A percentile compares a stretch with the other conserved stretches of the same genome.
Evolutionary conservation across 2,888 invertebrate genomes (phyloP).

Genomic region (Leptodirus hochenwartii): DNA sequence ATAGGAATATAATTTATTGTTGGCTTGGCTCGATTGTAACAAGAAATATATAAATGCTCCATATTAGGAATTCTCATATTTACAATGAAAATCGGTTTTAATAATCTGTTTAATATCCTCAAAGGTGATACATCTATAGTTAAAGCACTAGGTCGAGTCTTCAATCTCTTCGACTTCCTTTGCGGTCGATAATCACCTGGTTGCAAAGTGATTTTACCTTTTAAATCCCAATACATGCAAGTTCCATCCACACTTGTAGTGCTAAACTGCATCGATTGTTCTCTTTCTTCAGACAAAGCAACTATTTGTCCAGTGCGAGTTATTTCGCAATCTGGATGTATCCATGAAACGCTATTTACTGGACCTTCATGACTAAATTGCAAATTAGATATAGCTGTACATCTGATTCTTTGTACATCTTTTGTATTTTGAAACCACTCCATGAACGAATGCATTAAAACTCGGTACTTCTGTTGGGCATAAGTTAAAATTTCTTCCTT

Average conservation of each 20-base stretch:
- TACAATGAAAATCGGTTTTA: constrained; percentile 44
- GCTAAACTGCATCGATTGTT: constrained; percentile 39
- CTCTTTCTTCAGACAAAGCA: constrained; percentile 12
- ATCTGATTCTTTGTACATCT: constrained; percentile 35
- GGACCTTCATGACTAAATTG: constrained; percentile 41
- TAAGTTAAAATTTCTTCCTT: constrained; percentile 39
- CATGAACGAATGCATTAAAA: constrained; percentile 40
- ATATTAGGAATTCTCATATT: constrained; percentile 22
- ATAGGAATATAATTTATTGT: neutral
- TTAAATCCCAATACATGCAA: constrained; percentile 53
- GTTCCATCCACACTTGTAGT: constrained; percentile 48
- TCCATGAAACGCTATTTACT: constrained; percentile 49
- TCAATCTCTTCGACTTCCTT: constrained; percentile 27
- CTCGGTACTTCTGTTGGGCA: constrained; percentile 41
- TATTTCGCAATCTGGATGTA: constrained; percentile 40
- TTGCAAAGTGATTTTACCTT: constrained; percentile 20
- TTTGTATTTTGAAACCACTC: constrained; percentile 48
- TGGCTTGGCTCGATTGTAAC: no score
- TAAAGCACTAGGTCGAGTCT: constrained; percentile 37
- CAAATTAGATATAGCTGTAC: constrained; percentile 42
- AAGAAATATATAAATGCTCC: no score
- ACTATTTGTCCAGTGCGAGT: constrained; percentile 39
- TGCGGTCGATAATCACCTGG: constrained; percentile 21
- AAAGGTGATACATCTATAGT: constrained; percentile 39
- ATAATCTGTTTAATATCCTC: constrained; percentile 36